Percentiles rank a stretch among this genome's conserved stretches.
phyloP scores from a whole-genome alignment of 2,113 vertebrate species.

The Cyanistes caeruleus region DNA sequence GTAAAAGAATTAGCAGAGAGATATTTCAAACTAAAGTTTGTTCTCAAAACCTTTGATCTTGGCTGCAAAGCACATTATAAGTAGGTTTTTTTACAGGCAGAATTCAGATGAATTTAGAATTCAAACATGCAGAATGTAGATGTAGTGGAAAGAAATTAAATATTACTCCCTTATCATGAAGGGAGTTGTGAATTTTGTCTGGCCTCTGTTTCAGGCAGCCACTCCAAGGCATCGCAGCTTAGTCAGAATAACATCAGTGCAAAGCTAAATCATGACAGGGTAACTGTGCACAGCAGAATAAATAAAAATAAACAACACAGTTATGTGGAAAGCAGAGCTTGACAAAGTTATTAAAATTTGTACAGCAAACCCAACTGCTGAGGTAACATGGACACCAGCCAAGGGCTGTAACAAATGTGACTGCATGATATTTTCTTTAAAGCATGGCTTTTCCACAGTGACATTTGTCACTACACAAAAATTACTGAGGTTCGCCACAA shows the following conservation, averaged over 20 bases:
- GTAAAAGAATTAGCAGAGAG: neutral
- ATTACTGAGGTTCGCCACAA: neutral
- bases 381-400: neutral
- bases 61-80: neutral
- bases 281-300: neutral
- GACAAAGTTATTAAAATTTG: neutral
- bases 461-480: neutral
- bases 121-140: neutral
- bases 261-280: neutral
- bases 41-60: neutral
- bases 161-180: fast-evolving
- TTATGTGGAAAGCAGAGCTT: neutral
- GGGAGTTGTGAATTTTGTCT: too few species aligned
- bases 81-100: neutral
- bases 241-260: neutral
- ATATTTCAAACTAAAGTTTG: neutral
- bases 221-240: neutral
- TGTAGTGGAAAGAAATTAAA: neutral
- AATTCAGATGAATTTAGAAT: neutral
- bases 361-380: neutral
- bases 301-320: neutral
- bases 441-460: neutral
- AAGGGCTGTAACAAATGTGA: neutral
- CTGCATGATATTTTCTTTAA: neutral
- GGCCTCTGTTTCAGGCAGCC: neutral